Conservation (phyloP, 1,140 invertebrate species). For the Anthonomus grandis region DNA sequence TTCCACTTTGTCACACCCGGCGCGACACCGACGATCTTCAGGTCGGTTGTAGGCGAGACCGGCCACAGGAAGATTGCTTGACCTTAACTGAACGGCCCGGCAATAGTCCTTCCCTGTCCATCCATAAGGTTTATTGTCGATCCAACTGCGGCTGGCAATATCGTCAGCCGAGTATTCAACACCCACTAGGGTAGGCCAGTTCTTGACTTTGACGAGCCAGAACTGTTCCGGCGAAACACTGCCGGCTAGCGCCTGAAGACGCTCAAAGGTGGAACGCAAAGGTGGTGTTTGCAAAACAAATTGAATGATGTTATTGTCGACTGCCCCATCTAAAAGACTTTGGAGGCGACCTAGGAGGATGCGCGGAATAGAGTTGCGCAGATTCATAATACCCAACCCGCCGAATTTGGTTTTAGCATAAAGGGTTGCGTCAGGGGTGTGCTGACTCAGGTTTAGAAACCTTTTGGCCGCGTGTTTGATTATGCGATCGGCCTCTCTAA, state of each 20-base stretch:
- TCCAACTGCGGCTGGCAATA: neutral
- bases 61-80: conserved; percentile 5
- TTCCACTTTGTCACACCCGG: neutral
- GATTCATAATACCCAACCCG: no score
- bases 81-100: conserved; percentile 14
- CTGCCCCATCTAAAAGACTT: no score
- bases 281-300: no score
- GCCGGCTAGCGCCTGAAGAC: no score
- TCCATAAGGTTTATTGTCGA: neutral
- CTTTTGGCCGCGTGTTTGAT: conserved; percentile 9
- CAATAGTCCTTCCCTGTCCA: conserved; percentile 18
- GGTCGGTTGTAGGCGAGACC: neutral
- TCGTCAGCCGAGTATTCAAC: conserved; percentile 9
- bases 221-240: neutral
- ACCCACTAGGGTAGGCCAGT: neutral
- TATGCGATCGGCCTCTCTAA: conserved; percentile 22
- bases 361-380: no score
- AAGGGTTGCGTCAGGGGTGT: no score
- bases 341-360: no score
- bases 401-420: no score
- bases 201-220: neutral
- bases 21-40: conserved; percentile 1
- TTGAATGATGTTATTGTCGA: no score
- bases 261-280: no score
- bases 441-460: conserved; percentile 21